Base-by-base conservation (phyloP, 1,140 invertebrate species). In the Drosophila kepulauana region DNA sequence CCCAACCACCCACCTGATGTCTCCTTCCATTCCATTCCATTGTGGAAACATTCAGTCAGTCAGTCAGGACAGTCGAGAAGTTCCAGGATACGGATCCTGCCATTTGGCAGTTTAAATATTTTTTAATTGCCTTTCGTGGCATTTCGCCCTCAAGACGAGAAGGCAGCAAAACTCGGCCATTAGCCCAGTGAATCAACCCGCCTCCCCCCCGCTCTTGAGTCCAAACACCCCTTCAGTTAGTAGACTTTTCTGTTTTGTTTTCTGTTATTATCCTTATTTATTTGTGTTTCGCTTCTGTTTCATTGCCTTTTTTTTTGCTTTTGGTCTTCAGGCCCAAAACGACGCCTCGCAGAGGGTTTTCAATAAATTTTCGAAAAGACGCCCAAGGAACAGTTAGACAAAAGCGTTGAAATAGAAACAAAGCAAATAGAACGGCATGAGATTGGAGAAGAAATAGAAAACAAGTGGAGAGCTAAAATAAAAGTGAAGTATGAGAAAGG, bases 21-120 rank as follows among this genome's bases (percentile, higher is more conserved):
- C 73, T 45, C 20, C 20, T 25, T 25, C 20, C 81, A 28, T 66
- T 70, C 49, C 78, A 28, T 66, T 70, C 45, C 66, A 25, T 49
- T 38, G 41, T n/a, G 41, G 41, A 13, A 13, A n/a, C 11, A 43
- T 2, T 25, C 63, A 69, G 68, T 61, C 80, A 71, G 73, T 33
- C 51, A 54, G 51, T 33, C 51, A 64, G 56, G 38, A 72, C 30
- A 13, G 41, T 13, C 7, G 38, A 41, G 2, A 41, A 11, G 38
- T 41, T 33, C 30, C 10, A 38, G 35, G 35, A 43, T 11, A 30
- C 20, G 43, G 46, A 30, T 74, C 56, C 63, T 58, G 45, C 59
- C 74, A 72, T 75, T 78, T 82, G 75, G 86, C 73, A 78, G 71
- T 81, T 90, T 81, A 90, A 90, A 91, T 81, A 87, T 90, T 91